Conservation (phyloP, 2,888 invertebrate species). For the Mantis religiosa region DNA sequence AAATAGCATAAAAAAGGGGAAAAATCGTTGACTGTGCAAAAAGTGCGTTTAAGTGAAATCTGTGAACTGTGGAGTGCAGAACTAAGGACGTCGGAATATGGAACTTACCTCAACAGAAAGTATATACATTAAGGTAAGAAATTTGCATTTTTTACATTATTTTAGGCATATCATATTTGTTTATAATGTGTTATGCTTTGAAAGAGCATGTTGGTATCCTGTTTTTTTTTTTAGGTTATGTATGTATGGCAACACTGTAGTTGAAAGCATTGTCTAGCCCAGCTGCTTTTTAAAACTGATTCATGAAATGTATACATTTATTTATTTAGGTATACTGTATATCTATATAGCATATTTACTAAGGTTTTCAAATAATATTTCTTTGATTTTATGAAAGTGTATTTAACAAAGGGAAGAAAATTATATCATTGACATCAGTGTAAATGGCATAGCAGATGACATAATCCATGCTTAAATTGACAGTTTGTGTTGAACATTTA, state of each 20-base stretch:
- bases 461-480: too few species aligned
- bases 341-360: too few species aligned
- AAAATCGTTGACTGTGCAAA: neutral
- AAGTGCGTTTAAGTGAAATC: neutral
- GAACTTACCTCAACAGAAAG: neutral
- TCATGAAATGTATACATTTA: too few species aligned
- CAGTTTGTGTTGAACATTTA: too few species aligned
- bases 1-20: neutral
- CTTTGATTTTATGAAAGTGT: too few species aligned
- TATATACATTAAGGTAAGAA: neutral
- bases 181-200: neutral
- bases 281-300: too few species aligned
- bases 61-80: neutral
- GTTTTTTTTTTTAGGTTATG: neutral
- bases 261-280: too few species aligned
- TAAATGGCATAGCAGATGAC: too few species aligned
- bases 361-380: too few species aligned
- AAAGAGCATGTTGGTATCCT: neutral
- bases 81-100: neutral
- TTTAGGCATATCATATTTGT: neutral
- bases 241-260: neutral
- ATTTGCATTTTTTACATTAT: neutral
- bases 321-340: too few species aligned
- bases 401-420: too few species aligned
- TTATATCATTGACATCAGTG: too few species aligned